Evolutionary conservation across 2,797 vertebrate species (phyloP), one percentile per base, ranked within the genome.

Genomic region (Diceros bicornis): DNA sequence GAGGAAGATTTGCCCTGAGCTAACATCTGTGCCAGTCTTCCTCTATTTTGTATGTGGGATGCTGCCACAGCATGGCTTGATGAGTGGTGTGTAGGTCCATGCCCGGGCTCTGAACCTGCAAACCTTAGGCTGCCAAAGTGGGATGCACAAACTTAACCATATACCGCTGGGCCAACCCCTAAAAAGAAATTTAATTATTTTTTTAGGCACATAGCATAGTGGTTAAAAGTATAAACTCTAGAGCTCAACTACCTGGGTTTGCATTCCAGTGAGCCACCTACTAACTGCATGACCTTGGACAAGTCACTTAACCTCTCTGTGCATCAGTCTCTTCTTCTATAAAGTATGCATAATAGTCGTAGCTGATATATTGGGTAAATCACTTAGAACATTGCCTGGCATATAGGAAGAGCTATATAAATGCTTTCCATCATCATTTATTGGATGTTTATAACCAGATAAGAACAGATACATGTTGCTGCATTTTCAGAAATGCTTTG

Each of bases 401-500:
- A 66, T 93, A 37, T 74, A 83, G 4, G 55, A 92, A 83, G 69
- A 89, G 7, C 23, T 86, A 11, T 68, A 69, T n/a, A 61, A 90
- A 71, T 69, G 3, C 47, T 87, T 85, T 81, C 14, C 7, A 50
- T 77, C 41, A 68, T 92, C 41, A 81, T 81, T 75, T 92, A 50
- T 68, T 68, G 14, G 57, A 17, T 25, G 34, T 6, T 41, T 61
- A 55, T 41, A 93, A 59, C 72, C 50, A 83, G 23, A 82, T 88
- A 94, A 77, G 6, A 74, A 82, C 23, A 88, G 37, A 47, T 61
- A 87, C 72, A 50, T 69, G 2, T 29, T 37, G 52, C 61, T 96
- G 37, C 2, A 71, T 72, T 97, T 97, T 91, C 62, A 94, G 69
- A 88, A 92, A 32, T 68, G 5, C n/a, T 84, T 97, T 97, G 25